phyloP scores from a whole-genome alignment of 1,140 invertebrate species.

The Magallana angulata region DNA sequence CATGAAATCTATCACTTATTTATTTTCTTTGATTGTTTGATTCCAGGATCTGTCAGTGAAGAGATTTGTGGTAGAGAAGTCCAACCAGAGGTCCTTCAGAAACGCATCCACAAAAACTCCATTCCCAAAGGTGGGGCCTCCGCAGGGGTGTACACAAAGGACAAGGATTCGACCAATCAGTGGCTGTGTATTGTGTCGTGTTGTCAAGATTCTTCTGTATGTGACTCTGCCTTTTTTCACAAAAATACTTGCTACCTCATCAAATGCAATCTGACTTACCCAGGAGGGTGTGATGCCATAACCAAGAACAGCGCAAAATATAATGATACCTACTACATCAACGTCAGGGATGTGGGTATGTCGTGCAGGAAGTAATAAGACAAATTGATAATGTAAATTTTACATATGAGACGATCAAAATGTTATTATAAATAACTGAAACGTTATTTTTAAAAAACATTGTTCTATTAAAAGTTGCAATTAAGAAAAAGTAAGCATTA shows the following conservation, averaged over 20 bases:
- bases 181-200: conserved; percentile 87
- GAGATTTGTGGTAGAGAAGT: conserved; percentile 48
- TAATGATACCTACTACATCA: conserved; percentile 58
- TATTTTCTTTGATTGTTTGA: background rate
- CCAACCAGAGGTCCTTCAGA: conserved; percentile 17
- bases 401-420: conserved; percentile 4
- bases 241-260: conserved; percentile 85
- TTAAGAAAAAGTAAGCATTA: too few species aligned
- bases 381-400: background rate
- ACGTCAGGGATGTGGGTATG: conserved; percentile 63
- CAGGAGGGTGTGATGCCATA: conserved; percentile 82
- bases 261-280: conserved; percentile 85
- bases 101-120: conserved; percentile 48
- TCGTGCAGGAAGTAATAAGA: background rate
- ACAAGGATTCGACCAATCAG: conserved; percentile 81
- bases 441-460: too few species aligned
- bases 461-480: too few species aligned
- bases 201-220: conserved; percentile 83
- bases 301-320: conserved; percentile 43
- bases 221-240: conserved; percentile 89
- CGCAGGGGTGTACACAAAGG: conserved; percentile 77
- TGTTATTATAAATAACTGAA: too few species aligned
- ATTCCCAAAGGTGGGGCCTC: conserved; percentile 55
- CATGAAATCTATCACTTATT: too few species aligned
- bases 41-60: conserved; percentile 36